Base-by-base conservation (phyloP, 2,113 vertebrate species). In the Heterocephalus glaber region DNA sequence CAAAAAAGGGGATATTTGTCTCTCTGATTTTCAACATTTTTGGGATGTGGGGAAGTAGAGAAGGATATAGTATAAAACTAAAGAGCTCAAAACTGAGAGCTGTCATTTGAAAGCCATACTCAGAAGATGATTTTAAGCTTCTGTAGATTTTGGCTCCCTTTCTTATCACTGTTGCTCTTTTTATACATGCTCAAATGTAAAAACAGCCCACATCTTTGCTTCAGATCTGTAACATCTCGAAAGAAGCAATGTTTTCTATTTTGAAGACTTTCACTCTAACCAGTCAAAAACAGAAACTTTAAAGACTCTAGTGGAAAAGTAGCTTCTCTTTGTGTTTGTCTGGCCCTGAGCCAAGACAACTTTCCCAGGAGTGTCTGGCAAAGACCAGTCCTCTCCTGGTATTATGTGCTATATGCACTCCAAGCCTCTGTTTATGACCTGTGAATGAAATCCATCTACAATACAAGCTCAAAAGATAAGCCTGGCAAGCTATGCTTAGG, bases 161-260 rank as follows among this genome's bases (percentile, higher is more conserved):
- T 60, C 70, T 91, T 80, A 7, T 54, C 83, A 86, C 44, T 26
- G 2, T 17, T 72, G 33, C 47, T 82, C 54, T 95, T 92, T 96
- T 72, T 63, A 9, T 90, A 96, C 91, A 76, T 72, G 61, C 26
- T 65, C 66, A 86, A 52, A 84, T 47, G 60, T 93, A 89, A 87
- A 91, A 96, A 90, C 20, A 97, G 74, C 58, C 49, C 76, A 87
- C 9, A 81, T 74, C 49, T 70, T 92, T 85, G 60, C 66, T 88
- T 88, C 41, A 92, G 47, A 77, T 92, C 49, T 88, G 16, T 28
- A 91, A 81, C 5, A 81, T 96, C 80, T 91, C n/a, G 85, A 87
- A 90, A 93, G 41, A 92, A 68, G 76, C 30, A 52, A n/a, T 35
- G 35, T 79, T 93, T 92, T 84, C 76, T 96, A 76, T 87, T 82